Evolutionary conservation across 2,888 invertebrate species (phyloP).

Genomic region (Eristalis intricaria): DNA sequence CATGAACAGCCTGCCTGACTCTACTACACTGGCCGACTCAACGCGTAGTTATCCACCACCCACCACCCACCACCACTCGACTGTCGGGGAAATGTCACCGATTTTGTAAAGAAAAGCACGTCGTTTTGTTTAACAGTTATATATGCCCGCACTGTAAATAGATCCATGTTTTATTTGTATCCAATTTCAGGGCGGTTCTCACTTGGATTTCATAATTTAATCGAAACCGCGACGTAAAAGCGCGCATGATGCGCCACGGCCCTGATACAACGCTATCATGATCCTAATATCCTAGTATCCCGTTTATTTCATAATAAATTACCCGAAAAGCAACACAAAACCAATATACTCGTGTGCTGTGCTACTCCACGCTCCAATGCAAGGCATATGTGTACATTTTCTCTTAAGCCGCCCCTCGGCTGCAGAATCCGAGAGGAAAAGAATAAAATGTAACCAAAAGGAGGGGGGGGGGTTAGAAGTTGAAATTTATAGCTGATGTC

Average conservation of each 20-base stretch:
- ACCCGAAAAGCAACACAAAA: slow-evolving; percentile 28
- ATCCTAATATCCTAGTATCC: slow-evolving; percentile 47
- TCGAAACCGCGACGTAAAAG: slow-evolving; percentile 10
- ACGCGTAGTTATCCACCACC: no score
- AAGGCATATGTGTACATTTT: slow-evolving; percentile 7
- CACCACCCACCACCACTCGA: neutral
- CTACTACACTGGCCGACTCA: no score
- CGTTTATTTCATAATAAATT: slow-evolving; percentile 64
- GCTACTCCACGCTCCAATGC: neutral
- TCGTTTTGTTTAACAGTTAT: neutral
- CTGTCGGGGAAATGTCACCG: neutral
- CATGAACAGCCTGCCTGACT: no score
- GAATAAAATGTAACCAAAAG: slow-evolving; percentile 13
- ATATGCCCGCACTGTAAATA: neutral
- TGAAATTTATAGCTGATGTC: slow-evolving; percentile 50
- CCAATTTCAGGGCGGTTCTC: neutral
- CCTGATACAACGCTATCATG: slow-evolving; percentile 27
- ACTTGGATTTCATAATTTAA: slow-evolving; percentile 23
- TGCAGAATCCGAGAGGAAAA: slow-evolving; percentile 9
- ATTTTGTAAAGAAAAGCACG: neutral
- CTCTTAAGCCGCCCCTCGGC: slow-evolving; percentile 30
- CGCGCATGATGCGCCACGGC: slow-evolving; percentile 9
- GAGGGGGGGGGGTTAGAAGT: slow-evolving; percentile 14
- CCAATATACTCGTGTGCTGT: slow-evolving; percentile 23
- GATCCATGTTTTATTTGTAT: neutral